Conservation (phyloP, 2,113 vertebrate genomes). For the Castor canadensis region DNA sequence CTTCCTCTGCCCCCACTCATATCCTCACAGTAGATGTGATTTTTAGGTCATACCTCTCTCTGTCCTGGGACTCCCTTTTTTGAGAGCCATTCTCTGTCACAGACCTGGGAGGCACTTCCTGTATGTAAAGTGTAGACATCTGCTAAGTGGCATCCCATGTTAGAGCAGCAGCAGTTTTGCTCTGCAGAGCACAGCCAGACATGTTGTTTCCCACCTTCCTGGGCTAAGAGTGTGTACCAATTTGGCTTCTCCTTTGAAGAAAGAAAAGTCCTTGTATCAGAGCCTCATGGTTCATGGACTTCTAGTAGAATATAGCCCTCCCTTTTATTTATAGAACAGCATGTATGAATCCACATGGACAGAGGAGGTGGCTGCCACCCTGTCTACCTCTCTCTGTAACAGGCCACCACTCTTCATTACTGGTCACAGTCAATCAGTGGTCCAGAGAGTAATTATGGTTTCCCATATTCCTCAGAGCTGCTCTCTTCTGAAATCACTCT, state of each 20-base stretch:
- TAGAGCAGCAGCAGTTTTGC: not conserved
- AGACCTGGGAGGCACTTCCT: conserved; percentile 28
- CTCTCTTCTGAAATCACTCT: conserved; percentile 51
- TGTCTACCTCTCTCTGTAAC: conserved; percentile 37
- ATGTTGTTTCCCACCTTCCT: conserved; percentile 30
- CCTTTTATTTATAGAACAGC: conserved; percentile 65
- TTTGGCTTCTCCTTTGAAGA: not conserved
- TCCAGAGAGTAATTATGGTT: conserved; percentile 9
- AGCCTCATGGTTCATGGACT: conserved; percentile 29
- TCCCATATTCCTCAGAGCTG: conserved; percentile 29
- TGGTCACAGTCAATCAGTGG: conserved; percentile 59
- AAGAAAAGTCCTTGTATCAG: conserved; percentile 35
- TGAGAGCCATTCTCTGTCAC: not conserved
- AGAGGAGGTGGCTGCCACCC: conserved; percentile 8
- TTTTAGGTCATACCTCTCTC: not conserved
- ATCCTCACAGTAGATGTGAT: not conserved
- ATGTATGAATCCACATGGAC: not conserved
- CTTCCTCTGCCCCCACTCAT: not conserved
- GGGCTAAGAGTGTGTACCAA: not conserved
- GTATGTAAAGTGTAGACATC: not conserved
- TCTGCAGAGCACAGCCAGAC: not conserved
- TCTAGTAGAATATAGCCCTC: conserved; percentile 49
- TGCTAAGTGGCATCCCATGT: not conserved
- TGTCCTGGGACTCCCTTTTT: not conserved
- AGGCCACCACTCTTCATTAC: not conserved